Evolutionary conservation across 1,140 invertebrate species (phyloP), one percentile per base, ranked within the genome.

Genomic region (Dendrolimus kikuchii): DNA sequence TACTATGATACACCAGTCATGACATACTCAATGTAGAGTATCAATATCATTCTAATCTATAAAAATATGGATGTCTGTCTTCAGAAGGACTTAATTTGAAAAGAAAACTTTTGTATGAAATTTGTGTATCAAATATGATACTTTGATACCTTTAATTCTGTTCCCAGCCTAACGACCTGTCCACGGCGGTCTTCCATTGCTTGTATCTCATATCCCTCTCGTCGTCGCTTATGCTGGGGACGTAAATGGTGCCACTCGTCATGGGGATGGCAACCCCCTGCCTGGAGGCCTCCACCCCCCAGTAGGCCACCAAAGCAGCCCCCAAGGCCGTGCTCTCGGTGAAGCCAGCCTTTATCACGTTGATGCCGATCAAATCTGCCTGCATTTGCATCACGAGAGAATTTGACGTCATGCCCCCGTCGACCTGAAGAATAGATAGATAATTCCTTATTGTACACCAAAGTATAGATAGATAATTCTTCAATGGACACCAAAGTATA

Each of bases 351-450:
- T 92, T 88, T 0, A 94, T 90, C 82, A 91, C 86, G 59, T 89
- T 75, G 5, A 90, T 89, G 3, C 89, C 89, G 7, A 89, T 86
- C 36, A 90, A 61, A 64, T 90, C 89, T 0, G 89, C 77, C 68
- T 90, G 89, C 60, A 89, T 81, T 79, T 99, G 96, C 90, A 98
- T 94, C 6, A 99, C 89, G 5, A 95, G 86, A 61, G 91, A 90
- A 73, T 98, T 99, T 0, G 90, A 90, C 0, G 96, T 96, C 96
- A 99, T 94, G 37, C 97, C 97, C 10, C 97, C 97, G 77, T 99
- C 97, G 3, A 98, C 96, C 85, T 93, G 89, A 7, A 37, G 43
- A 43, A 43, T 7, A 6, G n/a, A 37, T 49, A 38, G 4, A 23
- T 23, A 23, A 23, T n/a, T n/a, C n/a, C n/a, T n/a, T n/a, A n/a